phyloP scores from a whole-genome alignment of 2,113 vertebrate species.

The Anhinga anhinga region DNA sequence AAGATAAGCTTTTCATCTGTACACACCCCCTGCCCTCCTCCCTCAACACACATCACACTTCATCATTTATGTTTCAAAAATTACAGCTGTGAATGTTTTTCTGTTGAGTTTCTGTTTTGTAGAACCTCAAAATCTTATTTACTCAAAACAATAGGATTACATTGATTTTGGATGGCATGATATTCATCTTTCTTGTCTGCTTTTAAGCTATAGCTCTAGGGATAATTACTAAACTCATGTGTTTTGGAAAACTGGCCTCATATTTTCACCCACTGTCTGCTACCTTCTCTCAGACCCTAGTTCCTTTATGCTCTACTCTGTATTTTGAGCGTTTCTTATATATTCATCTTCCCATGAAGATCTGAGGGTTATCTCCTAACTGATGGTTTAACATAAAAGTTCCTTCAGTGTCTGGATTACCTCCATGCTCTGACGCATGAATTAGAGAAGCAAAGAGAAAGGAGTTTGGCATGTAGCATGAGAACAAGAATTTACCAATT shows the following conservation, averaged over 20 bases:
- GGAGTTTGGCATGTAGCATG: not conserved
- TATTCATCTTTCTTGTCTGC: not conserved
- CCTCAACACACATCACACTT: not conserved
- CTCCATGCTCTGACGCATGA: not conserved
- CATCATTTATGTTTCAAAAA: not conserved
- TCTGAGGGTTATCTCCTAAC: not conserved
- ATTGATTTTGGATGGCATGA: not conserved
- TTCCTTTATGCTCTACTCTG: not conserved
- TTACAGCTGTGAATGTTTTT: not conserved
- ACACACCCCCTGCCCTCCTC: not conserved
- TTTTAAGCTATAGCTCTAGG: not conserved
- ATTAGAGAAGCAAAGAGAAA: not conserved
- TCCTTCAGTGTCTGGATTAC: not conserved
- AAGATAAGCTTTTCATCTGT: not conserved
- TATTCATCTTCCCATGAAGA: not conserved
- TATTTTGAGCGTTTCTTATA: not conserved
- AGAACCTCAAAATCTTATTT: not conserved
- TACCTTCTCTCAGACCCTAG: not conserved
- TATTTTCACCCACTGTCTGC: not conserved
- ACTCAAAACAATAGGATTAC: not conserved
- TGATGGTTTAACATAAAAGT: not conserved
- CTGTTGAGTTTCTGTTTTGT: not conserved
- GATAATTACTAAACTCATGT: fast-evolving
- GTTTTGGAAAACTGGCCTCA: not conserved
- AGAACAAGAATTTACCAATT: constrained; percentile 17